Conservation (phyloP, 1,140 invertebrate genomes). For the Drosophila insularis region DNA sequence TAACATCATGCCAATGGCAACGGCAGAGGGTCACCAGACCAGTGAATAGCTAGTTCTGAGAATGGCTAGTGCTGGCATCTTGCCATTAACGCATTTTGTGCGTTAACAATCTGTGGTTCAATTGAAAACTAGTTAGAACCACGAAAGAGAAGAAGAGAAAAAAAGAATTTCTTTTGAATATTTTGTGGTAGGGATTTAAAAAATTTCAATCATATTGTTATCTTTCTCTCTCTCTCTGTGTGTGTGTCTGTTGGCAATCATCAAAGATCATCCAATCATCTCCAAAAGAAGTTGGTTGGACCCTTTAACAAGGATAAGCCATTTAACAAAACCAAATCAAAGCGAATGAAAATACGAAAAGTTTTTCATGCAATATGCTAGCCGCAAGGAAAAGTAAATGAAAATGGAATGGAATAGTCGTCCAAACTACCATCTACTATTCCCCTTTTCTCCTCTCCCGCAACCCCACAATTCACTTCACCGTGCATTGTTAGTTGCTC, state of each 20-base stretch:
- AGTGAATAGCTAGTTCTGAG: constrained; percentile 16
- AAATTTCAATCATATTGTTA: constrained; percentile 21
- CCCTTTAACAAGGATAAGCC: constrained; percentile 54
- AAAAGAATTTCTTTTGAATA: neutral
- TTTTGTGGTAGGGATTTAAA: neutral
- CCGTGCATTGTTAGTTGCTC: constrained; percentile 39
- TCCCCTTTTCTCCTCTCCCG: constrained; percentile 20
- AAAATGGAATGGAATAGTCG: constrained; percentile 62
- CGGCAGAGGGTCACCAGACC: neutral
- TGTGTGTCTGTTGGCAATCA: constrained; percentile 21
- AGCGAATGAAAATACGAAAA: constrained; percentile 71
- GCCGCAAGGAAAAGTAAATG: constrained; percentile 59
- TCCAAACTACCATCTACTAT: constrained; percentile 27
- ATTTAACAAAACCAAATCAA: constrained; percentile 54
- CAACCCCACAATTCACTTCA: constrained; percentile 29
- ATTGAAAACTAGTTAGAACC: neutral
- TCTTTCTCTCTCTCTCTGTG: neutral
- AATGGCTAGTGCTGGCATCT: constrained; percentile 31
- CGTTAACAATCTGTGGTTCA: neutral
- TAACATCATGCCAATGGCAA: neutral
- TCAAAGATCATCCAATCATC: constrained; percentile 62
- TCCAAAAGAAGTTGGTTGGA: constrained; percentile 22
- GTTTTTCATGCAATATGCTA: constrained; percentile 72
- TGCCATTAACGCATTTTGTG: constrained; percentile 59
- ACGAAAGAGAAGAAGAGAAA: neutral